Evolutionary conservation across 2,797 vertebrate species (phyloP).

Genomic region (Meriones psammophilus): DNA sequence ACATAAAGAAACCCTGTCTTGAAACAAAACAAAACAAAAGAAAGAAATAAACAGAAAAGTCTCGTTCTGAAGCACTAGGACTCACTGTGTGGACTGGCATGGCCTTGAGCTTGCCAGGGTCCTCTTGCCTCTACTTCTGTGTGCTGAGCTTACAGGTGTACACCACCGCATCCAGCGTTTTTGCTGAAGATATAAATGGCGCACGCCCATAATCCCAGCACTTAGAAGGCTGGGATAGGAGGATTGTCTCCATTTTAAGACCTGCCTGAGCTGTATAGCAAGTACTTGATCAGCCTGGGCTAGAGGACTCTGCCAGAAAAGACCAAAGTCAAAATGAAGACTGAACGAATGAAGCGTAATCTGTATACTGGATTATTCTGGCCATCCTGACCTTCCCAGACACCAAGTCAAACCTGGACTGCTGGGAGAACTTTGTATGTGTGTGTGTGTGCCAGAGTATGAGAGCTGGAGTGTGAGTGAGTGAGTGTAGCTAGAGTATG

Average conservation of each 20-base stretch:
- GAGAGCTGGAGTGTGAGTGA: too few relatives aligned
- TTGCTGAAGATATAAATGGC: too few relatives aligned
- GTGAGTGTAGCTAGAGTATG: too few relatives aligned
- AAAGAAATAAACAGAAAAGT: too few relatives aligned
- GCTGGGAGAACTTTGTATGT: fast-evolving
- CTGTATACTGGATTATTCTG: neutral
- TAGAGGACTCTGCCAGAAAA: neutral
- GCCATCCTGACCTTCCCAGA: neutral
- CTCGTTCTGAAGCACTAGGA: neutral
- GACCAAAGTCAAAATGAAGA: neutral
- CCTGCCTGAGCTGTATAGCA: neutral
- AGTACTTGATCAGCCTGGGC: neutral
- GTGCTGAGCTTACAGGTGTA: neutral
- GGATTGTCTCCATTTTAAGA: neutral
- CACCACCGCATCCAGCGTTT: fast-evolving
- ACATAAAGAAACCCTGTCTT: too few relatives aligned
- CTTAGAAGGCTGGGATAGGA: neutral
- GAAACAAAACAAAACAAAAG: neutral
- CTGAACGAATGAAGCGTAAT: neutral
- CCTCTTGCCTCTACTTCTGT: neutral
- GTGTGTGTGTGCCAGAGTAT: too few relatives aligned
- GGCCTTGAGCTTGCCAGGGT: neutral
- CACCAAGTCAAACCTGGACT: neutral
- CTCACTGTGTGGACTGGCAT: neutral
- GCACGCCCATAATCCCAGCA: too few relatives aligned